A percentile compares a stretch with the other conserved stretches of the same genome.
These are phyloP conservation scores for Acleris literana DNA, from an alignment of 2,888 invertebrate genomes.

Conservation along the genomic window DNA sequence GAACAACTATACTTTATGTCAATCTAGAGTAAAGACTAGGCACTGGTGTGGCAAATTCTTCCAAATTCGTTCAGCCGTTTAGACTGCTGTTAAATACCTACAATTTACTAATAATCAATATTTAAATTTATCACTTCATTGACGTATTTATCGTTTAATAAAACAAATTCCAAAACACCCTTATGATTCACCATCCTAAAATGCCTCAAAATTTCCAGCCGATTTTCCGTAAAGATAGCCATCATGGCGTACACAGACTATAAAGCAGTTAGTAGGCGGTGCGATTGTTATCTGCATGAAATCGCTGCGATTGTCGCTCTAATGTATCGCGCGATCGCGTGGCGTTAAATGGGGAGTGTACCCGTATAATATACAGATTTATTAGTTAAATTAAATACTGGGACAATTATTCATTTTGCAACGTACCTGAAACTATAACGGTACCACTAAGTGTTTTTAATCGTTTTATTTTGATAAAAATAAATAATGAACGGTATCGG, in stretches of 20 bases:
- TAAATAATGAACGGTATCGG: no score
- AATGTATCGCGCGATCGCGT: slow-evolving; percentile 53
- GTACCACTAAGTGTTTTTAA: no score
- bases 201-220: slow-evolving; percentile 8
- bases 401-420: slow-evolving; percentile 2
- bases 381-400: slow-evolving; percentile 5
- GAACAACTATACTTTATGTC: no score
- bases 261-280: slow-evolving; percentile 6
- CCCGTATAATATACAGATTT: slow-evolving; percentile 29
- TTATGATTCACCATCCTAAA: slow-evolving; percentile 14
- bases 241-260: slow-evolving; percentile 3
- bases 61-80: no score
- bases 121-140: no score
- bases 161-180: not conserved
- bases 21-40: no score
- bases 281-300: slow-evolving; percentile 5
- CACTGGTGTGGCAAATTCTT: no score
- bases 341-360: slow-evolving; percentile 47
- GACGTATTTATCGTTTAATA: not conserved
- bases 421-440: not conserved
- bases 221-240: slow-evolving; percentile 11
- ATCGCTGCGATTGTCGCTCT: slow-evolving; percentile 50
- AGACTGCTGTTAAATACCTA: no score
- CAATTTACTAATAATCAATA: no score
- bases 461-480: no score